Base-by-base conservation (phyloP, 2,888 invertebrate species). In the Leptopterna dolabrata region DNA sequence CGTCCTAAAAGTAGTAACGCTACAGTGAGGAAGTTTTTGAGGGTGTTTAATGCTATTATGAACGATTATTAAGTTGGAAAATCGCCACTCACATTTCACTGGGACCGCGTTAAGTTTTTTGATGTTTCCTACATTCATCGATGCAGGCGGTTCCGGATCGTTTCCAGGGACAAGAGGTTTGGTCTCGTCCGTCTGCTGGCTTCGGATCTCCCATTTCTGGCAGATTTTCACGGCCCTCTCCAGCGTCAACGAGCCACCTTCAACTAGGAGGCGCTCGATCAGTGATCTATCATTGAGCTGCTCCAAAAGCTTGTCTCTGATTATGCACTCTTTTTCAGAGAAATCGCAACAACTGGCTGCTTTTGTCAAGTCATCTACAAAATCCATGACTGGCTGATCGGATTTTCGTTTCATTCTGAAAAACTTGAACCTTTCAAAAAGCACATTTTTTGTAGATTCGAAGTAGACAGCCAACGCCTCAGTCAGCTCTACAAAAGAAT, bases 391-490 rank as follows among this genome's bases (percentile, higher is more conserved):
- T 1, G 36, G n/a, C 4, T 29, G 76, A 1, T 13, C 76, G 9
- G 76, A 29, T 76, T 30, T 36, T 36, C 30, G 11, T 16, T 76
- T 41, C 30, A 41, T 27, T 19, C 13, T 76, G 30, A 76, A 76
- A 27, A 82, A 82, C 30, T 82, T 82, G 55, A 82, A 82, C 14
- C 82, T 51, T 16, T 47, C 82, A 36, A 51, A 82, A 13, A 82
- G 36, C 16, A 51, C 82, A 19, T 82, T 82, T 29, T 55, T 82
- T 4, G 24, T 11, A n/a, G 82, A 55, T 6, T 29, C 55, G 30
- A 82, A 82, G 16, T 82, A 55, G 3, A 9, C 14, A 29, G 83
- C 27, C 63, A 76, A 78, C 47, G 36, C 80, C 6, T 16, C 19
- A n/a, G 41, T 76, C 41, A 76, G 76, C 30, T 76, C 30, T 29